These are phyloP conservation scores for Hemaris fuciformis DNA, from an alignment of 2,888 invertebrate species.

Conservation along the genomic window DNA sequence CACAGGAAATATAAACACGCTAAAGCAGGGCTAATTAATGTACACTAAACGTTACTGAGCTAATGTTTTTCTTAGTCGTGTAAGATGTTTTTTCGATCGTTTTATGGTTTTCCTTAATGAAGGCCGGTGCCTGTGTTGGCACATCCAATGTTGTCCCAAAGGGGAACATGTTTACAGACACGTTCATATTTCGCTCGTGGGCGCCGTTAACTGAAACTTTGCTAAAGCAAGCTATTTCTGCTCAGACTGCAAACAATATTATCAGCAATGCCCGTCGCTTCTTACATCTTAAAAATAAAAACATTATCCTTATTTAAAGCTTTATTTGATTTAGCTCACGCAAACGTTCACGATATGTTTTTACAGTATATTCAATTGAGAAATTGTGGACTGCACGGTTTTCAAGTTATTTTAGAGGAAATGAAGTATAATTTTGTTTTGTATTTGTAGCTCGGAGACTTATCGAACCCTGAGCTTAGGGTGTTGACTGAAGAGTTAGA, in stretches of 20 bases:
- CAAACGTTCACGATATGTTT: neutral
- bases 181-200: conserved; percentile 59
- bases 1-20: neutral
- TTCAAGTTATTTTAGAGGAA: neutral
- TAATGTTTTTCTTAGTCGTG: conserved; percentile 1
- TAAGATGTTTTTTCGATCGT: conserved; percentile 49
- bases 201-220: conserved; percentile 47
- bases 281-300: conserved; percentile 5
- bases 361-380: neutral
- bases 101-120: conserved; percentile 68
- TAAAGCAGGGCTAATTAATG: neutral
- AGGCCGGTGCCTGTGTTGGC: conserved; percentile 47
- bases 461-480: conserved; percentile 94
- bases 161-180: conserved; percentile 57
- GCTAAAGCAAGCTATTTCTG: conserved; percentile 50
- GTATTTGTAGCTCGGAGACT: conserved; percentile 89
- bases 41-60: no score
- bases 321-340: neutral
- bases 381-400: conserved; percentile 16
- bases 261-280: conserved; percentile 12
- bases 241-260: conserved; percentile 45
- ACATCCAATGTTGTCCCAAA: conserved; percentile 55
- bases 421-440: neutral
- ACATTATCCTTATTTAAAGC: conserved; percentile 6
- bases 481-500: conserved; percentile 95